Base-by-base conservation (phyloP, 2,797 vertebrate genomes). In the Salarias fasciatus region DNA sequence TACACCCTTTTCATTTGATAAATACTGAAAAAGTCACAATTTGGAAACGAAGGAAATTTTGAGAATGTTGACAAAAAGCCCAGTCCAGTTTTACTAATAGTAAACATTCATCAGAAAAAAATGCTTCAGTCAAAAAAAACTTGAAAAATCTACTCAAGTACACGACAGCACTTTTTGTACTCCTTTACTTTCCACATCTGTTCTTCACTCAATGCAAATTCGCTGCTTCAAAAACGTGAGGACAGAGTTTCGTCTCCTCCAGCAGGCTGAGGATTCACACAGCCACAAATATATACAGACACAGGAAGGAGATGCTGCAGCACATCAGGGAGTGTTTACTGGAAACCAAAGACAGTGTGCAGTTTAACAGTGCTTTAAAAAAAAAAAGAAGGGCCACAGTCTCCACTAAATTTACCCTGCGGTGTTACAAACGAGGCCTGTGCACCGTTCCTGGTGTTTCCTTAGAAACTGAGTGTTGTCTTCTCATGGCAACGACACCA, bases 401-500 rank as follows among this genome's bases (percentile, higher is more conserved):
- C 74, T 79, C 73, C 67, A 65, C 43, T 53, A 29, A 53, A 72
- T 84, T 56, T 64, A 63, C 69, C 69, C 80, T 80, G 82, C 46
- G 72, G 77, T 80, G 75, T 69, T 75, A 67, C 72, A 84, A 89
- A 88, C 75, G 67, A 81, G 60, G 77, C 53, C 53, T 58, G 37
- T 47, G 60, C 53, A 48, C 56, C 33, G 75, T 80, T 85, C 74
- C 2, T 33, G 65, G 28, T 53, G 76, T 89, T 92, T 89, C 90
- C 90, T 88, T 87, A 87, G 89, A 81, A 88, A 93, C 85, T 0
- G 24, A 59, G 45, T 91, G 88, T 90, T 89, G 72, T 84, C 74
- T 77, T 41, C 70, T 77, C 82, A 48, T 82, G 84, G 86, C 86
- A 90, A 90, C 88, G 72, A 74, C 77, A 79, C 67, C 72, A 81